These are phyloP conservation scores for Dunckerocampus dactyliophorus DNA, from an alignment of 2,113 vertebrate species.

Conservation along the genomic window DNA sequence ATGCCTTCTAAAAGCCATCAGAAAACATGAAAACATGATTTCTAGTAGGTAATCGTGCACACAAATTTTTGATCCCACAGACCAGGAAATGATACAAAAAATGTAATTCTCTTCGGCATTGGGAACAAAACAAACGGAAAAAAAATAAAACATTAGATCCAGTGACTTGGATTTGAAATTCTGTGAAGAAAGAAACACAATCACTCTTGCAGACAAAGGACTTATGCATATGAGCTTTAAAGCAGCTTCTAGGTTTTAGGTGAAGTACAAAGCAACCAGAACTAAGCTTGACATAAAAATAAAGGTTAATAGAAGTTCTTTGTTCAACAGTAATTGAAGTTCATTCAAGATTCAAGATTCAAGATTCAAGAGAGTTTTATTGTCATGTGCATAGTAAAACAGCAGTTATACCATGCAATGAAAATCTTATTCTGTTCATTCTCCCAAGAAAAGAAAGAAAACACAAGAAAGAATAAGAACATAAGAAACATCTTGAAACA, in stretches of 20 bases:
- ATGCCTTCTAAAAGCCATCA: too few relatives aligned
- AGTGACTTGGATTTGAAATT: slow-evolving; percentile 47
- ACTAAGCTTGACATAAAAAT: neutral
- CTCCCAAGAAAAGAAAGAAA: too few relatives aligned
- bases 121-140: slow-evolving; percentile 11
- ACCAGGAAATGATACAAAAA: neutral
- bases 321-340: slow-evolving; percentile 21
- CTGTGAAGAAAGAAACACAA: slow-evolving; percentile 51
- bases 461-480: too few relatives aligned
- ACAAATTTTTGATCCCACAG: too few relatives aligned
- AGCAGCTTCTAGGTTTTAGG: slow-evolving; percentile 31
- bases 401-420: too few relatives aligned
- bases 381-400: too few relatives aligned
- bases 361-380: too few relatives aligned
- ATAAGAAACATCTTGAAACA: too few relatives aligned
- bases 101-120: slow-evolving; percentile 20
- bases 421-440: too few relatives aligned
- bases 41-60: too few relatives aligned
- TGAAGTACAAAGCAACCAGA: slow-evolving; percentile 39
- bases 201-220: slow-evolving; percentile 29
- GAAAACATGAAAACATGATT: too few relatives aligned
- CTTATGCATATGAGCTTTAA: slow-evolving; percentile 39
- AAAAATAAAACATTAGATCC: slow-evolving; percentile 33
- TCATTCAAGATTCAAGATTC: too few relatives aligned
- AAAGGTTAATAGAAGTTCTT: slow-evolving; percentile 2